Conservation (phyloP, 2,888 invertebrate genomes). For the Rhagonycha lutea region DNA sequence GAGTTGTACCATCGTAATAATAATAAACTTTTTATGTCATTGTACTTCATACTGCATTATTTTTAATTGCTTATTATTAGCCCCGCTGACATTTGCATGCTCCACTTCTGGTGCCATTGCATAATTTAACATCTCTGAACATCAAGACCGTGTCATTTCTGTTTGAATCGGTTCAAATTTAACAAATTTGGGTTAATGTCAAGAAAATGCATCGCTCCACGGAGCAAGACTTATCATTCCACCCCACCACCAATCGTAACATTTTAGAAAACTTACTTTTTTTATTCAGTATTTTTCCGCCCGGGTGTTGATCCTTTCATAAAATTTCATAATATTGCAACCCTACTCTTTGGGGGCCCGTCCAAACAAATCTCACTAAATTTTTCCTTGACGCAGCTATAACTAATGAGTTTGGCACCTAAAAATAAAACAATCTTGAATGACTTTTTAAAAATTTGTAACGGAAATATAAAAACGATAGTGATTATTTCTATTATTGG, state of each 20-base stretch:
- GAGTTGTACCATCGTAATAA: not conserved
- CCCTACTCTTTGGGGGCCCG: no score
- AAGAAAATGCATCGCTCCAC: not conserved
- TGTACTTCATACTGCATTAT: not conserved
- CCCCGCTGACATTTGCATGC: not conserved
- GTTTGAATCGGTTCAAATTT: not conserved
- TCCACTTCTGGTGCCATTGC: not conserved
- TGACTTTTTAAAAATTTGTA: not conserved
- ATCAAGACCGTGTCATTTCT: not conserved
- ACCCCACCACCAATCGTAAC: no score
- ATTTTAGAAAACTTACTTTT: no score
- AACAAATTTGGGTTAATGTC: not conserved
- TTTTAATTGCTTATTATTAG: not conserved
- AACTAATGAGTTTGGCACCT: not conserved
- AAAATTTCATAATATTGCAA: no score
- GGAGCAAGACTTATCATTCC: no score
- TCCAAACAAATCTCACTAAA: no score
- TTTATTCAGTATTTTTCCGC: no score
- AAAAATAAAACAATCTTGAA: not conserved
- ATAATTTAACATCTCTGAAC: not conserved
- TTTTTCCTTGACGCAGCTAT: no score
- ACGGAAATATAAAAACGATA: not conserved
- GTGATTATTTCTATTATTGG: not conserved
- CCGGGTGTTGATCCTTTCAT: no score
- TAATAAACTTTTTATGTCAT: not conserved